Conservation (phyloP, 2,113 vertebrate genomes). For the Pituophis catenifer region DNA sequence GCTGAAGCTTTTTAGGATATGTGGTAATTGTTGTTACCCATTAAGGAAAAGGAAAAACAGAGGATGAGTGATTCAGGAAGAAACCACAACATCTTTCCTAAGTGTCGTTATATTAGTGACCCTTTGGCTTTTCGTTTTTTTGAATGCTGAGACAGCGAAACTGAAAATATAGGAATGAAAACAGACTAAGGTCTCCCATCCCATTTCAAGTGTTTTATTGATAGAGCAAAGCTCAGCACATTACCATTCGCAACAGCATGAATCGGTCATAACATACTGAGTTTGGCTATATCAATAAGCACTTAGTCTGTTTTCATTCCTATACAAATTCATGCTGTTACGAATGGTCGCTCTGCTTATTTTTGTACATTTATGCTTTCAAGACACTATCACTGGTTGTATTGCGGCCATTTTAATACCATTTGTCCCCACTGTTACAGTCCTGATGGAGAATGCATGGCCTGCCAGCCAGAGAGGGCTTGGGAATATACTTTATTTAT, state of each 20-base stretch:
- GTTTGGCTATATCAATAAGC: neutral
- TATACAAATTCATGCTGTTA: neutral
- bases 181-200: neutral
- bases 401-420: neutral
- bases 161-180: neutral
- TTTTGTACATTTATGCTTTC: neutral
- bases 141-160: neutral
- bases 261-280: neutral
- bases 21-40: neutral
- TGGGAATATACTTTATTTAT: neutral
- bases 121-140: neutral
- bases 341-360: neutral
- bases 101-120: too few relatives aligned
- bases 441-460: neutral
- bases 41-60: neutral
- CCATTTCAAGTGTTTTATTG: neutral
- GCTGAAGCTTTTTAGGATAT: neutral
- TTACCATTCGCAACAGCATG: neutral
- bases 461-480: neutral
- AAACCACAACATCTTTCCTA: neutral
- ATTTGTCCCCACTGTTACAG: neutral
- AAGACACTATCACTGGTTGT: neutral
- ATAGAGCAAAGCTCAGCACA: neutral
- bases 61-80: neutral
- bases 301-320: neutral